Evolutionary conservation across 2,797 vertebrate genomes (phyloP).

Genomic region (Danio jaintianensis): DNA sequence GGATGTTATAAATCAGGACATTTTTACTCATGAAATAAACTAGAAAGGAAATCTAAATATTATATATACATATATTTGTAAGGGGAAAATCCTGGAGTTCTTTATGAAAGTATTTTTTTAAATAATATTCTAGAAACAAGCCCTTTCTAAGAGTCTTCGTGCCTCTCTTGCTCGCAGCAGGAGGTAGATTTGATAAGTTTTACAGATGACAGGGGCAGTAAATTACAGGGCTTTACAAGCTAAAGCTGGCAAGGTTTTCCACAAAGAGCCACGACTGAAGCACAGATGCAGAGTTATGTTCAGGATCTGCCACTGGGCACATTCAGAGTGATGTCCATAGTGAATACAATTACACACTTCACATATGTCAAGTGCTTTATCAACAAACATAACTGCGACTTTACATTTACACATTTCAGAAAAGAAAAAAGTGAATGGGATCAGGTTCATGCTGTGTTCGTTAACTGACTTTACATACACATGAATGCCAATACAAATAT

Average conservation of each 20-base stretch:
- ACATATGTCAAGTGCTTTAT: slow-evolving; percentile 18
- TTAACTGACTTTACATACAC: neutral
- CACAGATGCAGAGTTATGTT: neutral
- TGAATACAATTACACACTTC: slow-evolving; percentile 8
- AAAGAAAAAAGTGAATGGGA: neutral
- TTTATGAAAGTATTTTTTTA: neutral
- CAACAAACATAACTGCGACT: slow-evolving; percentile 1
- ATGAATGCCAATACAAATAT: neutral
- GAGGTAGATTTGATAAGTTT: slow-evolving; percentile 62
- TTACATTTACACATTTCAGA: neutral
- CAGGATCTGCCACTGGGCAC: slow-evolving; percentile 23
- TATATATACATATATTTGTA: neutral
- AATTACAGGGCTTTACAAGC: slow-evolving; percentile 64
- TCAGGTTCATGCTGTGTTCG: neutral
- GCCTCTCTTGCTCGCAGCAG: slow-evolving; percentile 49
- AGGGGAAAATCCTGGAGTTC: neutral
- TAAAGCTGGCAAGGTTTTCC: slow-evolving; percentile 51
- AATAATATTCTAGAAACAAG: slow-evolving; percentile 13
- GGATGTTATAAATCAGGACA: neutral
- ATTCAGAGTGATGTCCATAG: slow-evolving; percentile 3
- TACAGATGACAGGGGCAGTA: slow-evolving; percentile 63
- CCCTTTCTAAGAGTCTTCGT: slow-evolving; percentile 12
- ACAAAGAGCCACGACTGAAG: slow-evolving; percentile 40
- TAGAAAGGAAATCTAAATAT: neutral
- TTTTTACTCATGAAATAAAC: neutral